Evolutionary conservation across 1,140 invertebrate species (phyloP).

Genomic region (Lycorma delicatula): DNA sequence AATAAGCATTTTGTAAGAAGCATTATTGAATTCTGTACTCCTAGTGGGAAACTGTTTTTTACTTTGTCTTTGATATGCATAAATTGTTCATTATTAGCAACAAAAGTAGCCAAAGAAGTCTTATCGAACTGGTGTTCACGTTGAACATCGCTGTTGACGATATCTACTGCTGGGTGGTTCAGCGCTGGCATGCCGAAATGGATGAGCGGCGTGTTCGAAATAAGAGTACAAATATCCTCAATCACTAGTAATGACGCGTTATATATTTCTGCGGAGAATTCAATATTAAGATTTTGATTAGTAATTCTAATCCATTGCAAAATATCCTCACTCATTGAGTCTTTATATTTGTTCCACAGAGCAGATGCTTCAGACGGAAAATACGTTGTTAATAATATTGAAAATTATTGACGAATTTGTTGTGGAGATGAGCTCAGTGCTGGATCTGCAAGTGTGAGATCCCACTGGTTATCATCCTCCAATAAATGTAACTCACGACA

Average conservation of each 20-base stretch:
- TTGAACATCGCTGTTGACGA: too few species aligned
- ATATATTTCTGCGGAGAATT: not conserved
- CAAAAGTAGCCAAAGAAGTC: too few species aligned
- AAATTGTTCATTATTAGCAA: too few species aligned
- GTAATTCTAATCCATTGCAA: not conserved
- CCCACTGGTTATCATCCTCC: constrained; percentile 34
- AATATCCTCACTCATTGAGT: not conserved
- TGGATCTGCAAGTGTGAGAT: constrained; percentile 7
- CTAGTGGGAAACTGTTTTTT: too few species aligned
- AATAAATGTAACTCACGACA: constrained; percentile 30
- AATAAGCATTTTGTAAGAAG: too few species aligned
- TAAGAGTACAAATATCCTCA: too few species aligned
- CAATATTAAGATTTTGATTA: not conserved
- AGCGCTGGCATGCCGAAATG: too few species aligned
- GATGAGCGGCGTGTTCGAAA: too few species aligned
- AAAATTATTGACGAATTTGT: not conserved
- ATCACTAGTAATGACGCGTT: not conserved
- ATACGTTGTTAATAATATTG: not conserved
- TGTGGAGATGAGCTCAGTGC: not conserved
- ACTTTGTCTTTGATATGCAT: too few species aligned
- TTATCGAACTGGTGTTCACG: too few species aligned
- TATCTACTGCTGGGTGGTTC: too few species aligned
- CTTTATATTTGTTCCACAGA: not conserved
- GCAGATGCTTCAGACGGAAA: not conserved
- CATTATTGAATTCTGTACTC: too few species aligned